Conservation (phyloP, 1,140 invertebrate genomes). For the Aphis craccivora region DNA sequence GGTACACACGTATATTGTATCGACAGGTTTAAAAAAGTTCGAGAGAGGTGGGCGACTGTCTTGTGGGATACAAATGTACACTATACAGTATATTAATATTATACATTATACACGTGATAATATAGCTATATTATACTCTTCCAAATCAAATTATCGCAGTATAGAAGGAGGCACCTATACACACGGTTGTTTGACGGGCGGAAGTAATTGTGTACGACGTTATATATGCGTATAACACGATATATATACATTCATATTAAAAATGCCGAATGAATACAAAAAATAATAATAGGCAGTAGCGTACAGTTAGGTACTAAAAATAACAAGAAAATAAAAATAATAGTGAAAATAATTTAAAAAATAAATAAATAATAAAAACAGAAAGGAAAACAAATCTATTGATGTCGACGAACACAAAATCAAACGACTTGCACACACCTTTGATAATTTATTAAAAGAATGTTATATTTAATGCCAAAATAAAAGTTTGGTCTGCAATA, state of each 20-base stretch:
- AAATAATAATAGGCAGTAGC: neutral
- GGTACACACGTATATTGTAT: neutral
- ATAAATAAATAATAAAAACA: neutral
- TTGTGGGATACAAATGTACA: neutral
- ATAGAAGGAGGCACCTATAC: neutral
- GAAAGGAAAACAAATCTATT: neutral
- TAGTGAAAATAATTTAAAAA: neutral
- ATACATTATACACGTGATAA: no score
- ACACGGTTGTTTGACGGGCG: neutral
- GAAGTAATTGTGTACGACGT: neutral
- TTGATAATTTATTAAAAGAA: neutral
- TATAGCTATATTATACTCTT: neutral
- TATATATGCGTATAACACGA: neutral
- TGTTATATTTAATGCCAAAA: constrained; percentile 2
- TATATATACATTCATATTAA: neutral
- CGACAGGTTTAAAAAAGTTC: neutral
- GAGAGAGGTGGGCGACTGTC: neutral
- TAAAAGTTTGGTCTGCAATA: neutral
- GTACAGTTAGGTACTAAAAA: neutral
- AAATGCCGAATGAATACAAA: neutral
- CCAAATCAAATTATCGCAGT: neutral
- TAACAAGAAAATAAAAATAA: neutral
- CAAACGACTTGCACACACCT: neutral
- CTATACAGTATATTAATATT: neutral
- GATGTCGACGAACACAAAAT: neutral